Base-by-base conservation (phyloP, 1,140 invertebrate genomes). In the Bombus soroeensis region DNA sequence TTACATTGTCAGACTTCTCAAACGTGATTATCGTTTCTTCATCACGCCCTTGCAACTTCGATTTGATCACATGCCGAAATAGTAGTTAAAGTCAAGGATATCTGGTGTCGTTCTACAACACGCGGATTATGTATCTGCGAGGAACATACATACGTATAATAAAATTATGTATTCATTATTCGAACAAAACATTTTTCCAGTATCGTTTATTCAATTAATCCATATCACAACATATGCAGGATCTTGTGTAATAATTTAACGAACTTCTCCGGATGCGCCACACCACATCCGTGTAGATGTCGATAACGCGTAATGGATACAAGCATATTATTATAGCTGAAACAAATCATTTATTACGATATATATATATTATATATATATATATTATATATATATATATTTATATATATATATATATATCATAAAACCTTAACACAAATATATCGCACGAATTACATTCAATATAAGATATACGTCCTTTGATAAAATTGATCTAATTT, bases 241-340 rank as follows among this genome's bases (percentile, higher is more conserved):
- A 53, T 9, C 3, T 66, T n/a, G 13, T 43, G 8, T 59, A 57
- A 71, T 41, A 57, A 39, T n/a, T 70, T 71, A 34, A 84, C 2
- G n/a, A 71, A 78, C 28, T 71, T 84, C 81, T 74, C 77, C 18
- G 47, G 34, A 66, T 81, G 39, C n/a, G 41, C 8, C 41, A 68
- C 41, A 81, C 79, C 71, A 81, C 84, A 85, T 85, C 84, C 79
- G 84, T 43, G 66, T 22, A 57, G 9, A 68, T 75, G 25, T 59
- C 34, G 84, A 85, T 85, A 85, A 85, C 43, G 57, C 12, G 15
- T 57, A 37, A 32, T 28, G 32, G 3, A 68, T n/a, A 66, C 12
- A 47, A 32, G 25, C 22, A 22, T 43, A 18, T 47, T 53, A 22
- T 72, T 71, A 53, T 4, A 13, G 34, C 59, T 43, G 74, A 59